phyloP scores from a whole-genome alignment of 2,113 vertebrate species.

The Cololabis saira region DNA sequence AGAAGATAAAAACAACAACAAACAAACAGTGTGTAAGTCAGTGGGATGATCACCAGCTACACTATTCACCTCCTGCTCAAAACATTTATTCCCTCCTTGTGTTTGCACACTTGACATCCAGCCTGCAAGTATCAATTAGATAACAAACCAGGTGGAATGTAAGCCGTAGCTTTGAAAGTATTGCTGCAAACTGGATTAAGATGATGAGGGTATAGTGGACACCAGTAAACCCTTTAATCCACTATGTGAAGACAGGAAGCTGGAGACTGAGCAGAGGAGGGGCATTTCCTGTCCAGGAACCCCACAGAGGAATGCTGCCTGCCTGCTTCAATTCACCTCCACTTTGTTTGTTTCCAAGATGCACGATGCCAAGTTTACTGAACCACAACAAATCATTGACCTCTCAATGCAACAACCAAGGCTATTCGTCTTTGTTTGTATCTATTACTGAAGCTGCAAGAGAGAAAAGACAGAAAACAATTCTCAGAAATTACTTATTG shows the following conservation, averaged over 20 bases:
- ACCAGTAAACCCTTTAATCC: conserved; percentile 67
- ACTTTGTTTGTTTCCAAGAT: background rate
- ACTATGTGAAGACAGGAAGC: conserved; percentile 49
- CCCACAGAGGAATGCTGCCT: conserved; percentile 49
- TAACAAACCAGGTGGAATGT: conserved; percentile 22
- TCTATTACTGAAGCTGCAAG: too few species aligned
- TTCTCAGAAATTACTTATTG: too few species aligned
- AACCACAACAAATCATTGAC: too few species aligned
- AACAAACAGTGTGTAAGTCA: background rate
- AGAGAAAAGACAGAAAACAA: background rate
- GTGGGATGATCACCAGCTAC: conserved; percentile 1
- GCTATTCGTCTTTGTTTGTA: background rate
- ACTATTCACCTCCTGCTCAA: conserved; percentile 1
- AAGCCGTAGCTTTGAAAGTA: conserved; percentile 32
- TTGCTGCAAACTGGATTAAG: conserved; percentile 61
- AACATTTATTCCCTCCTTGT: background rate
- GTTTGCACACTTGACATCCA: background rate
- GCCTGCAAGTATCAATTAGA: background rate
- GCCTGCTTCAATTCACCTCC: conserved; percentile 13
- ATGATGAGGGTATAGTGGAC: conserved; percentile 51
- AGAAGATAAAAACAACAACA: background rate
- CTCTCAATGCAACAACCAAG: background rate
- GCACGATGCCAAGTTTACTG: too few species aligned
- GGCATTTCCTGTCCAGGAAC: conserved; percentile 54
- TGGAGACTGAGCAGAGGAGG: conserved; percentile 11